Conservation (phyloP, 1,140 invertebrate genomes). For the Hyphantria cunea region DNA sequence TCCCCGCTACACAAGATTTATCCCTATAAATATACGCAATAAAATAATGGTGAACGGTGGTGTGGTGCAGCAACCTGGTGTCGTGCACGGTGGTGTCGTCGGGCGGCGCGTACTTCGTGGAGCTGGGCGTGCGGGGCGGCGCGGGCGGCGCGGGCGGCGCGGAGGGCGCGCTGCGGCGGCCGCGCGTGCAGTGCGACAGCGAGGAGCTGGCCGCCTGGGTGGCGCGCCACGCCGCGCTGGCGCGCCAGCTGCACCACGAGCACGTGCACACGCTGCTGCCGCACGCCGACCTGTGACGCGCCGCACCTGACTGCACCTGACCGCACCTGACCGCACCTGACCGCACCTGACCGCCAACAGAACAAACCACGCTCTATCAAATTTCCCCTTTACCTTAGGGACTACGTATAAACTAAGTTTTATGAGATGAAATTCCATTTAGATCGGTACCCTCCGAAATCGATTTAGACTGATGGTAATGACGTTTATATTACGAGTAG, state of each 20-base stretch:
- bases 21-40: too few species aligned
- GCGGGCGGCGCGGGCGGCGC: conserved; percentile 71
- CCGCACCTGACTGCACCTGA: background rate
- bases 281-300: conserved; percentile 47
- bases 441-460: background rate
- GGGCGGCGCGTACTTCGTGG: conserved; percentile 87
- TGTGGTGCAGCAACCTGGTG: conserved; percentile 84
- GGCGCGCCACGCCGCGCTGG: conserved; percentile 88
- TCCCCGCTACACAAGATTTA: too few species aligned
- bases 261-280: conserved; percentile 83
- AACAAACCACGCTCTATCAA: background rate
- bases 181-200: conserved; percentile 92
- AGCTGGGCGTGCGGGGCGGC: conserved; percentile 87
- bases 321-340: background rate
- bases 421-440: conserved; percentile 1
- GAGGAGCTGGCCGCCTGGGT: conserved; percentile 90
- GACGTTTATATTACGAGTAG: too few species aligned
- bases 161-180: conserved; percentile 84
- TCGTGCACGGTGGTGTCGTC: conserved; percentile 82
- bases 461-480: background rate
- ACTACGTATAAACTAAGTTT: too few species aligned
- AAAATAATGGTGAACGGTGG: too few species aligned
- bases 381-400: too few species aligned
- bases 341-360: background rate
- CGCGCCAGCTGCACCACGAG: conserved; percentile 93